Evolutionary conservation across 2,797 vertebrate genomes (phyloP).

Genomic region (Sphenodon punctatus): DNA sequence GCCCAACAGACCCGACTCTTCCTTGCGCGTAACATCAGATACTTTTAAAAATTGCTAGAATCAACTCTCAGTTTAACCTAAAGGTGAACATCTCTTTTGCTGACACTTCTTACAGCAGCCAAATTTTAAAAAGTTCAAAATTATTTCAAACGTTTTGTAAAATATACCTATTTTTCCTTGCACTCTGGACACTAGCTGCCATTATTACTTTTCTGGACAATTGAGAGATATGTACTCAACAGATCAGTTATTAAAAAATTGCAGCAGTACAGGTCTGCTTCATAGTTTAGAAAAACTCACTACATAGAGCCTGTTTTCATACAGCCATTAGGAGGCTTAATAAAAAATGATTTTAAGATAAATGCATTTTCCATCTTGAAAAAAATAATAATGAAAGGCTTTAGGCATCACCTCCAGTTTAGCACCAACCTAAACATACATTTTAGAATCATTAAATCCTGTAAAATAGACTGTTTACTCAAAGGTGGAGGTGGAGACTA

Average conservation of each 20-base stretch:
- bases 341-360: conserved; percentile 77
- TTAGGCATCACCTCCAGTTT: conserved; percentile 79
- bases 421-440: conserved; percentile 82
- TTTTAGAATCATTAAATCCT: conserved; percentile 80
- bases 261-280: conserved; percentile 74
- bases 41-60: conserved; percentile 60
- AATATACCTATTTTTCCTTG: conserved; percentile 50
- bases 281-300: conserved; percentile 77
- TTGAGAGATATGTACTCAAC: conserved; percentile 70
- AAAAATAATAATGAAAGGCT: conserved; percentile 32
- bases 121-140: conserved; percentile 50
- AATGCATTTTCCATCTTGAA: conserved; percentile 78
- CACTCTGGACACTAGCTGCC: conserved; percentile 61
- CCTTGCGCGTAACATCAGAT: too few species aligned
- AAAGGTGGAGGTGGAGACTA: conserved; percentile 51
- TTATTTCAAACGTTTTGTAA: conserved; percentile 44
- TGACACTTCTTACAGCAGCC: conserved; percentile 62
- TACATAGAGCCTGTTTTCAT: conserved; percentile 77
- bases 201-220: conserved; percentile 55
- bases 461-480: conserved; percentile 76
- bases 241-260: conserved; percentile 73
- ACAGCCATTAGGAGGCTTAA: conserved; percentile 76
- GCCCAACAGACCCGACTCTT: too few species aligned
- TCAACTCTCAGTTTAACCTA: conserved; percentile 47
- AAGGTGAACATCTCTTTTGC: conserved; percentile 62